Evolutionary conservation across 2,888 invertebrate species (phyloP).

Genomic region (Rhogogaster chlorosoma): DNA sequence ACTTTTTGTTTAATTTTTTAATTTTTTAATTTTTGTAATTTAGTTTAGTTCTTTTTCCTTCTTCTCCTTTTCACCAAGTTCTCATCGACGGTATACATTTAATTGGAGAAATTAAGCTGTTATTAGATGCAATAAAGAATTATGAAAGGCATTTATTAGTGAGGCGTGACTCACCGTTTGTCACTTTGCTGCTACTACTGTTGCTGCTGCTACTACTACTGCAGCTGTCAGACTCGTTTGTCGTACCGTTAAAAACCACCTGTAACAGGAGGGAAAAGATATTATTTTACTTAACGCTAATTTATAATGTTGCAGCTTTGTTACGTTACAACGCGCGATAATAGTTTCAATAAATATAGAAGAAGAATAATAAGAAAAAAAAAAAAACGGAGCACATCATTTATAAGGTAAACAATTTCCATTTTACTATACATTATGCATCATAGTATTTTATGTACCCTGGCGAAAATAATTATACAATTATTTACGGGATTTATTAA

Average conservation of each 20-base stretch:
- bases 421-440: no score
- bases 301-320: neutral
- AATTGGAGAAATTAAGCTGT: constrained; percentile 53
- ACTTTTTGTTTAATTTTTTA: neutral
- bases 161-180: constrained; percentile 71
- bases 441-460: no score
- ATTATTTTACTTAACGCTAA: neutral
- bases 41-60: no score
- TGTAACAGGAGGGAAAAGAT: constrained; percentile 62
- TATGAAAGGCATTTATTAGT: constrained; percentile 31
- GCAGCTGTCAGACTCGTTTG: constrained; percentile 68
- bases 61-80: neutral
- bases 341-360: neutral
- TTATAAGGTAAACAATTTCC: neutral
- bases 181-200: constrained; percentile 63
- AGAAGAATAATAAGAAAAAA: neutral
- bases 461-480: no score
- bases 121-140: constrained; percentile 33
- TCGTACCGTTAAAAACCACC: constrained; percentile 72
- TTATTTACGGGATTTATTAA: no score
- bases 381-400: neutral
- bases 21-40: neutral
- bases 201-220: constrained; percentile 63
- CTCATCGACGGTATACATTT: constrained; percentile 5
- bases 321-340: neutral